Evolutionary conservation across 1,140 invertebrate species (phyloP).

Genomic region (Ostrea edulis): DNA sequence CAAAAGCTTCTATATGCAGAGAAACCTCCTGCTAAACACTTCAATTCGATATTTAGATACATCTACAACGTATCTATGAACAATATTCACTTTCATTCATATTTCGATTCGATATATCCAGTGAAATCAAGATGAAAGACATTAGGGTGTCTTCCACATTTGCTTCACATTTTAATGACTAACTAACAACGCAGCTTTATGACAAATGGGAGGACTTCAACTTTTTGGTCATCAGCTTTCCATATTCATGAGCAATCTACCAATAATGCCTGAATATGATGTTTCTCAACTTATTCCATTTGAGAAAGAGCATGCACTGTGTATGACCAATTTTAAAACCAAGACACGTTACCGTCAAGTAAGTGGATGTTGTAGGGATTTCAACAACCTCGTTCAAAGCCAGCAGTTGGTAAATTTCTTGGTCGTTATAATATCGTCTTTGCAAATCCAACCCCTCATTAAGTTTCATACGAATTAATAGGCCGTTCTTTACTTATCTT

Average conservation of each 20-base stretch:
- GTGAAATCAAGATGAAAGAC: too few relatives aligned
- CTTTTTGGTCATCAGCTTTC: neutral
- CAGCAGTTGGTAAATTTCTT: neutral
- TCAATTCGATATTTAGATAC: too few relatives aligned
- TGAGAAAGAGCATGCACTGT: neutral
- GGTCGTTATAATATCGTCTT: neutral
- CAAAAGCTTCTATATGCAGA: too few relatives aligned
- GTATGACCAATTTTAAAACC: neutral
- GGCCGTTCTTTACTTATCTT: neutral
- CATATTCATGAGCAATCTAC: neutral
- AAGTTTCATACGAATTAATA: neutral
- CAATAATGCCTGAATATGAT: neutral
- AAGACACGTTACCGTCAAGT: neutral
- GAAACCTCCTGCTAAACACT: too few relatives aligned
- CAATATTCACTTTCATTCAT: too few relatives aligned
- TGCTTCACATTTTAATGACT: too few relatives aligned
- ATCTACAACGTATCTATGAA: too few relatives aligned
- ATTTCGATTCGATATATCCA: too few relatives aligned
- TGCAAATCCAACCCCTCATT: neutral
- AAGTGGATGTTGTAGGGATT: neutral
- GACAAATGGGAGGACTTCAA: neutral
- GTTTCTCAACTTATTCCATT: neutral
- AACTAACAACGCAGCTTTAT: neutral
- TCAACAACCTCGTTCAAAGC: neutral
- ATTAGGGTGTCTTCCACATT: too few relatives aligned